Evolutionary conservation across 23 tunicate species (phyloP), one percentile per base, ranked within the genome.

Genomic region (Styela clava): DNA sequence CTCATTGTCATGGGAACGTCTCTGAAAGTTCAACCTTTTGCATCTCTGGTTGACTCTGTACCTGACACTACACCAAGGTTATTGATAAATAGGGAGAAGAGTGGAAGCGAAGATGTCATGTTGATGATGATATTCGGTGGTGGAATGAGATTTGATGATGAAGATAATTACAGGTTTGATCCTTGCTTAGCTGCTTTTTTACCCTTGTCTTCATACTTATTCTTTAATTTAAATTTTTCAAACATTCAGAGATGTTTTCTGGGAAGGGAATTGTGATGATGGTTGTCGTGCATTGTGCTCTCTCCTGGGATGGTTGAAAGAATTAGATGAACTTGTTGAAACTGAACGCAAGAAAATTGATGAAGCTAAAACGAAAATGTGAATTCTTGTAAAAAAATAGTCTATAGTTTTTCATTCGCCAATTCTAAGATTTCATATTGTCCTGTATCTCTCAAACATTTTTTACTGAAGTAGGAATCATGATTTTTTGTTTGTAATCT

Each of bases 1-100:
- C 85, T 91, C 22, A 86, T 91, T 52, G 78, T 91, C 2, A 86
- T 91, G 91, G 97, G 97, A 62, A 91, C 97, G 1, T 91, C 97
- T 2, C 63, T 91, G 52, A 91, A 86, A 86, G 97, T 91, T 24
- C 91, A 91, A 32, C 97, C 97, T 1, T 91, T 91, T 83, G 91
- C 97, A 34, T 86, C 87, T 0, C 63, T 91, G 72, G 78, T 83
- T 34, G 83, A 82, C 29, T 12, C 36, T 52, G 97, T 91, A 24
- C 56, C 37, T 2, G 72, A 69, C 36, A 73, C 73, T 0, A 91
- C 97, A 25, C 97, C 97, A 19, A 71, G 97, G 3, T 68, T 91
- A 34, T 35, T 91, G 63, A 91, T 91, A 27, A 91, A 91, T 70
- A 87, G 90, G 9, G 90, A 91, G 52, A 83, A 86, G 74, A 83